phyloP scores from a whole-genome alignment of 2,888 invertebrate genomes.

The Agrilus biguttatus region DNA sequence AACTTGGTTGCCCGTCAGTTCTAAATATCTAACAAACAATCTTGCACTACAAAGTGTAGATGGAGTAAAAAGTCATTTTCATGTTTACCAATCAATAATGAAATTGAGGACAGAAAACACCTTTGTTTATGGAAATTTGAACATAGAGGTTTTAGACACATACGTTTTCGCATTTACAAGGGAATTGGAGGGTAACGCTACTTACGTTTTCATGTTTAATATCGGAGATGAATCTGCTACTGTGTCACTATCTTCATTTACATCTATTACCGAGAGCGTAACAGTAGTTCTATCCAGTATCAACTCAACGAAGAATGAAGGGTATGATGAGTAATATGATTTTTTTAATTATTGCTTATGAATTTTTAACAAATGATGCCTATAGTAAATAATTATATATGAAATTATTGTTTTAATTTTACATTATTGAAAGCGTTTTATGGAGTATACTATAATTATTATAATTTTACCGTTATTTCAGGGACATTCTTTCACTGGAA shows the following conservation, averaged over 20 bases:
- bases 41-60: conserved; percentile 34
- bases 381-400: too few relatives aligned
- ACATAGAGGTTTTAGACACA: conserved; percentile 31
- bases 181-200: conserved; percentile 11
- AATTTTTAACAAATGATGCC: too few relatives aligned
- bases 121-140: conserved; percentile 38
- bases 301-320: not conserved
- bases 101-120: conserved; percentile 36
- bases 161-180: conserved; percentile 10
- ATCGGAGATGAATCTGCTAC: conserved; percentile 34
- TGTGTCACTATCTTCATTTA: conserved; percentile 17
- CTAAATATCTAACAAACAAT: conserved; percentile 43
- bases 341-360: not conserved
- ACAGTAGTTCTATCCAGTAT: not conserved
- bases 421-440: too few relatives aligned
- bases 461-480: too few relatives aligned
- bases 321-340: not conserved
- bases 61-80: conserved; percentile 40
- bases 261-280: not conserved
- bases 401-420: too few relatives aligned
- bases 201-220: conserved; percentile 16
- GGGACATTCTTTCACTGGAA: not conserved
- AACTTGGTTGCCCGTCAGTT: conserved; percentile 58
- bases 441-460: too few relatives aligned
- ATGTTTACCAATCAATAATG: conserved; percentile 44